Conservation (phyloP, 2,797 vertebrate species). For the Echeneis naucrates region DNA sequence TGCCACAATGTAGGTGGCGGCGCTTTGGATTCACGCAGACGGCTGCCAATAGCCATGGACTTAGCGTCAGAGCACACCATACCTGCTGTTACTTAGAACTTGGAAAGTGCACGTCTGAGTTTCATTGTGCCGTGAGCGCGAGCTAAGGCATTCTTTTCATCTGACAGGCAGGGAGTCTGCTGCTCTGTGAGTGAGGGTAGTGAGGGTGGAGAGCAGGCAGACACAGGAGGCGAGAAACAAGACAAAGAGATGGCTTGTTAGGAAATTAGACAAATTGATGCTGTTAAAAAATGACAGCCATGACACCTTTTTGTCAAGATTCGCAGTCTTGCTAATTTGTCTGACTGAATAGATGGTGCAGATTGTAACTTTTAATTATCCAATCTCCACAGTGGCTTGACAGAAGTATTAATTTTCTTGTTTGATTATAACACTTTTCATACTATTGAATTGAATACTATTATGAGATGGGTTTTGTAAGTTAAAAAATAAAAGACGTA, state of each 20-base stretch:
- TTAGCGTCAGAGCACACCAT: neutral
- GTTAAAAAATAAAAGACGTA: no score
- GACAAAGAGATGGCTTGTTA: slow-evolving; percentile 16
- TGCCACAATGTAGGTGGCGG: slow-evolving; percentile 25
- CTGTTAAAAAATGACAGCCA: neutral
- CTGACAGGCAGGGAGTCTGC: slow-evolving; percentile 27
- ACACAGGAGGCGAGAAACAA: neutral
- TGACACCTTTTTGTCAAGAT: slow-evolving; percentile 3
- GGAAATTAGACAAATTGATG: neutral
- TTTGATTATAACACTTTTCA: neutral
- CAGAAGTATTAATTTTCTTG: neutral
- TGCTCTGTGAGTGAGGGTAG: slow-evolving; percentile 21
- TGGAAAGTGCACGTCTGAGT: slow-evolving; percentile 29
- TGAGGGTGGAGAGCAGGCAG: slow-evolving; percentile 10
- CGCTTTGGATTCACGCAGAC: neutral
- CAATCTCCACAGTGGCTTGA: neutral
- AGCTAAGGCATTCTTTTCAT: slow-evolving; percentile 13
- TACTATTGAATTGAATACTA: neutral
- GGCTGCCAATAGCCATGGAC: slow-evolving; percentile 26
- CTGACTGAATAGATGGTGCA: neutral
- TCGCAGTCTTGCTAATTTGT: neutral
- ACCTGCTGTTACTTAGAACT: slow-evolving; percentile 42
- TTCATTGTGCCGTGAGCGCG: slow-evolving; percentile 21
- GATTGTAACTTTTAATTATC: neutral
- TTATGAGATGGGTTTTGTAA: neutral